Evolutionary conservation across 2,888 invertebrate genomes (phyloP), one percentile per base, ranked within the genome.

Genomic region (Trypoxylon attenuatum): DNA sequence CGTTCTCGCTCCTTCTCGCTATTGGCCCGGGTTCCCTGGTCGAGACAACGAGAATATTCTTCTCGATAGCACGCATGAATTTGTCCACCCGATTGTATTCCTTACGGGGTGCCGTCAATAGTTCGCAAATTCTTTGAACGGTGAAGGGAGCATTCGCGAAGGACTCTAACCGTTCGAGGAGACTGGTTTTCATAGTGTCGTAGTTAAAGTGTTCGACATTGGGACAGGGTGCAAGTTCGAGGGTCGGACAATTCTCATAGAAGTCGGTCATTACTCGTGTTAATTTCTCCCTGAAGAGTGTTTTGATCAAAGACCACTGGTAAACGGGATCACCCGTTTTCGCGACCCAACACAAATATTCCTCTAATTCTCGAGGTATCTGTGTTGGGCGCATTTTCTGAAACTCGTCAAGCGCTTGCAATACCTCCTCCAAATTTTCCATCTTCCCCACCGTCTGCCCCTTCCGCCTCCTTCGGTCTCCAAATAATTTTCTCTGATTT

Each of bases 51-150:
- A 96, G 88, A 76, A 96, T 95, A 81, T 96, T 96, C 87, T 99
- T 99, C 87, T 99, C 99, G 62, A 99, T 90, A 0, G 98, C 99
- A 61, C 98, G 90, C 94, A 99, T 95, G 85, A 95, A 99, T 87
- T 99, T 99, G 85, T 98, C 99, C 66, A 97, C 94, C 66, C 97
- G 91, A 83, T 95, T 96, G 87, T 99, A 99, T 84, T 99, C 97
- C 85, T 96, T 96, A 18, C 94, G 91, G 1, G 99, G 98, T 73
- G 93, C 92, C 2, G 95, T 95, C 1, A 99, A 89, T 22, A 99
- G 89, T 87, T 99, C 99, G 87, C 98, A 97, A 66, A 99, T 91
- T 75, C 99, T 91, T 87, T 98, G 98, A 71, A 98, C 94, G 15
- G 98, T 98, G 84, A 98, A 98, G 0, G 98, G 98, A 5, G 98